These are phyloP conservation scores for Parasteatoda tepidariorum DNA, from an alignment of 1,140 invertebrate species.

Conservation along the genomic window DNA sequence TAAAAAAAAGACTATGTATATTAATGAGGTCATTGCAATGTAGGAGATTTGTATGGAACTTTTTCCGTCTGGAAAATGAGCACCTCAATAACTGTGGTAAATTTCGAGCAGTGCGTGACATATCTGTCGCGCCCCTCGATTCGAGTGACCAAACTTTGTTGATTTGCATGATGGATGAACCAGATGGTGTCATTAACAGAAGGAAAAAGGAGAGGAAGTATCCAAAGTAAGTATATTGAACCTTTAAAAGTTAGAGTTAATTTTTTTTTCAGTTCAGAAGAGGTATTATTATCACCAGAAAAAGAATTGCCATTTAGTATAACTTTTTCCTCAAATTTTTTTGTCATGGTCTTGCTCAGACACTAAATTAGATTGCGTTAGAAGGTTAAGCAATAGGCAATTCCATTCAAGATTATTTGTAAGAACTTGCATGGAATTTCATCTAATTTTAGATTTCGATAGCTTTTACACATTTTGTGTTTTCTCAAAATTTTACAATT, in stretches of 20 bases:
- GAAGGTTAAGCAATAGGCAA: not conserved
- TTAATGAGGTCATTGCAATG: too few species aligned
- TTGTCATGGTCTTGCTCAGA: not conserved
- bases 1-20: too few species aligned
- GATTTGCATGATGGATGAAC: slow-evolving; percentile 92
- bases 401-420: not conserved
- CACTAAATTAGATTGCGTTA: not conserved
- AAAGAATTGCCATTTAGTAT: not conserved
- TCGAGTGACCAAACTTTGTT: slow-evolving; percentile 91
- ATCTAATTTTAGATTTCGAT: too few species aligned
- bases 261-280: not conserved
- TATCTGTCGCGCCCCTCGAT: slow-evolving; percentile 96
- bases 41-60: slow-evolving; percentile 99
- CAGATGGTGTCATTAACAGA: slow-evolving; percentile 54
- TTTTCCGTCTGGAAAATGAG: slow-evolving; percentile 99
- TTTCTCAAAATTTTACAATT: too few species aligned
- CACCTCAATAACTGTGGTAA: slow-evolving; percentile 99
- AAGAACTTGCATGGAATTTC: too few species aligned
- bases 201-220: slow-evolving; percentile 51
- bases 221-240: slow-evolving; percentile 23
- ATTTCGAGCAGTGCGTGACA: slow-evolving; percentile 97
- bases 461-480: too few species aligned
- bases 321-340: not conserved
- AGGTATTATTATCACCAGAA: not conserved
- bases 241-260: not conserved